These are phyloP conservation scores for Drosophila anomelani DNA, from an alignment of 2,888 invertebrate species.

Conservation along the genomic window DNA sequence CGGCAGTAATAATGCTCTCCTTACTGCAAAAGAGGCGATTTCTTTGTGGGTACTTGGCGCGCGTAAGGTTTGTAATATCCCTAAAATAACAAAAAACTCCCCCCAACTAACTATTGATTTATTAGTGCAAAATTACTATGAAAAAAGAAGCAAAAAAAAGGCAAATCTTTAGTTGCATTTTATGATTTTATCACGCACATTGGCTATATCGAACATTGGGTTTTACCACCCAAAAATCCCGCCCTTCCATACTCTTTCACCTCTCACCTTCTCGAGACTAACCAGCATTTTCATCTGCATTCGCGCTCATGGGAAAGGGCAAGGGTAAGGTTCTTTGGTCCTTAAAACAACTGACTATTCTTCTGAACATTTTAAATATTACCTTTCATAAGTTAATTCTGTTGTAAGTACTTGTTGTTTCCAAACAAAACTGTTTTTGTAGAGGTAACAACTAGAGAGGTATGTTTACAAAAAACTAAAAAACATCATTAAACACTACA, in stretches of 20 bases:
- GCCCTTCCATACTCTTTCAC: slow-evolving; percentile 17
- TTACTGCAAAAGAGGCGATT: slow-evolving; percentile 97
- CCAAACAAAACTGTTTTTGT: slow-evolving; percentile 26
- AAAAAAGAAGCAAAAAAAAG: slow-evolving; percentile 9
- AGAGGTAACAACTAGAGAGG: slow-evolving; percentile 64
- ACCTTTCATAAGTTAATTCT: slow-evolving; percentile 7
- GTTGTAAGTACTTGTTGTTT: slow-evolving; percentile 41
- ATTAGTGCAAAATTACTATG: slow-evolving; percentile 21
- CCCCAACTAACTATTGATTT: slow-evolving; percentile 44
- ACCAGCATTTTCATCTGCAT: slow-evolving; percentile 56
- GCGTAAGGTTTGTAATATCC: slow-evolving; percentile 90
- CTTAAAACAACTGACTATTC: slow-evolving; percentile 9
- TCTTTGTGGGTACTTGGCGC: slow-evolving; percentile 97
- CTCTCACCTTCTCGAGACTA: slow-evolving; percentile 30
- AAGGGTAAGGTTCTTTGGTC: slow-evolving; percentile 45
- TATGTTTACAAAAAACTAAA: slow-evolving; percentile 52
- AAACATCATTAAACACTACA: slow-evolving; percentile 18
- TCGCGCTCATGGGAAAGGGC: slow-evolving; percentile 54
- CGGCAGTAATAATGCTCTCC: slow-evolving; percentile 91
- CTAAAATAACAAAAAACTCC: slow-evolving; percentile 47
- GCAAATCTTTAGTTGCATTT: slow-evolving; percentile 35
- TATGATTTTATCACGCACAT: slow-evolving; percentile 48
- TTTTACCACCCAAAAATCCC: slow-evolving; percentile 25
- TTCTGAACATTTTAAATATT: slow-evolving; percentile 23
- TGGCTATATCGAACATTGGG: slow-evolving; percentile 53